Conservation (phyloP, 2,113 vertebrate species). For the Pygoscelis antarcticus region DNA sequence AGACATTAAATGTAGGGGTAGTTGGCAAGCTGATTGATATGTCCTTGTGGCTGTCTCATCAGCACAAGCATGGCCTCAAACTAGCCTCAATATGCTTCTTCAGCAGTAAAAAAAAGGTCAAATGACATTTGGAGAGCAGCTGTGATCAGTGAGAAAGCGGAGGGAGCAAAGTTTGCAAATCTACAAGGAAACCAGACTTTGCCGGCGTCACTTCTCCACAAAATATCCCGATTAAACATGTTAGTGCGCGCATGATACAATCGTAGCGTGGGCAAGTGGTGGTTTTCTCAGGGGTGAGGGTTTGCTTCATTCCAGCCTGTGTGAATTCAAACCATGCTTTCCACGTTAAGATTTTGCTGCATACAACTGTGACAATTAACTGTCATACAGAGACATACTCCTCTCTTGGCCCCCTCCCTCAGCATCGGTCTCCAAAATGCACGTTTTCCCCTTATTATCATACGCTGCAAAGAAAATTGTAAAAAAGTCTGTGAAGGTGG, state of each 20-base stretch:
- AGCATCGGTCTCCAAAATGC: not conserved
- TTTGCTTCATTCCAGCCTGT: not conserved
- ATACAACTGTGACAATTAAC: not conserved
- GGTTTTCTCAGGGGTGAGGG: not conserved
- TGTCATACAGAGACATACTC: not conserved
- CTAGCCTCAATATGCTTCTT: not conserved
- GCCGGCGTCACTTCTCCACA: not conserved
- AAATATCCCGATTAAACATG: not conserved
- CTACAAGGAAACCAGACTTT: not conserved
- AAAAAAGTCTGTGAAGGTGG: not conserved
- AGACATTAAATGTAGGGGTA: not conserved
- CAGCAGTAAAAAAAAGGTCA: not conserved
- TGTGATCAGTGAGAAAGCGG: not conserved
- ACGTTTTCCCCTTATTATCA: not conserved
- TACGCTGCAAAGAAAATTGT: not conserved
- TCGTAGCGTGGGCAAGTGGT: not conserved
- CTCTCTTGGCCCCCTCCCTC: not conserved
- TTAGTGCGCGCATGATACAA: too few species aligned
- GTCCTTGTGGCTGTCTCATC: not conserved
- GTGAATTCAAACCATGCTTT: not conserved
- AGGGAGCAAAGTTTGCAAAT: not conserved
- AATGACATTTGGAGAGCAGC: not conserved
- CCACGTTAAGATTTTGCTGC: accelerated
- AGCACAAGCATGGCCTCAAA: not conserved
- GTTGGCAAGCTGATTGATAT: not conserved